phyloP scores from a whole-genome alignment of 2,888 invertebrate genomes.

The Acleris laterana region DNA sequence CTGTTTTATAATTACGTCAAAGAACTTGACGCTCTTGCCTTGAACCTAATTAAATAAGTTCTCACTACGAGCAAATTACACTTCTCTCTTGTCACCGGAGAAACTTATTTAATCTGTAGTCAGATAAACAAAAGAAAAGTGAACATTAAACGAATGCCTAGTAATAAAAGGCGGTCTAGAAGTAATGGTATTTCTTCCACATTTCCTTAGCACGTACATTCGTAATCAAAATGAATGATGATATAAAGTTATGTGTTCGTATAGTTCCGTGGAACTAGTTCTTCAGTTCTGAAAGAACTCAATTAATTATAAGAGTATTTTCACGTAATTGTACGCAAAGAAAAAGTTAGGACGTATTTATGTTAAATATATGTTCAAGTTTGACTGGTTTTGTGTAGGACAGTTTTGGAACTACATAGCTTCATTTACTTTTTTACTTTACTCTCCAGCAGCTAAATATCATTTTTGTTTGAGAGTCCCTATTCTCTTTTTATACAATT shows the following conservation, averaged over 20 bases:
- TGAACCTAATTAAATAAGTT: too few relatives aligned
- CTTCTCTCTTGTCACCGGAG: not conserved
- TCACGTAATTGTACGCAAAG: not conserved
- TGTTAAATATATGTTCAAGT: too few relatives aligned
- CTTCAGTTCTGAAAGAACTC: constrained; percentile 9
- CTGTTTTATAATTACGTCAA: not conserved
- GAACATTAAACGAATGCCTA: constrained; percentile 1
- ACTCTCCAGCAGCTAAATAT: too few relatives aligned
- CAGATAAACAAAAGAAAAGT: constrained; percentile 15
- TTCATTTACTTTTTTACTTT: too few relatives aligned
- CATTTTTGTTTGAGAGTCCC: too few relatives aligned
- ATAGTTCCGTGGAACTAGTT: not conserved
- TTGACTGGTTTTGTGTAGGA: too few relatives aligned
- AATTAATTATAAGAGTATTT: not conserved
- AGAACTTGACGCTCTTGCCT: not conserved
- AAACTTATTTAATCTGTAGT: constrained; percentile 1
- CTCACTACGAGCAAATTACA: not conserved
- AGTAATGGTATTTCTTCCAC: constrained; percentile 11
- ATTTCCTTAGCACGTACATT: constrained; percentile 20
- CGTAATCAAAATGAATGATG: constrained; percentile 33
- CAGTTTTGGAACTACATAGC: too few relatives aligned
- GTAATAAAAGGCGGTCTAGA: constrained; percentile 7
- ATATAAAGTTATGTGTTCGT: constrained; percentile 23
- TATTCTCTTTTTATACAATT: too few relatives aligned
- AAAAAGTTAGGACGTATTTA: too few relatives aligned